Evolutionary conservation across 1,140 invertebrate genomes (phyloP).

Genomic region (Hyposmocoma kahamanoa): DNA sequence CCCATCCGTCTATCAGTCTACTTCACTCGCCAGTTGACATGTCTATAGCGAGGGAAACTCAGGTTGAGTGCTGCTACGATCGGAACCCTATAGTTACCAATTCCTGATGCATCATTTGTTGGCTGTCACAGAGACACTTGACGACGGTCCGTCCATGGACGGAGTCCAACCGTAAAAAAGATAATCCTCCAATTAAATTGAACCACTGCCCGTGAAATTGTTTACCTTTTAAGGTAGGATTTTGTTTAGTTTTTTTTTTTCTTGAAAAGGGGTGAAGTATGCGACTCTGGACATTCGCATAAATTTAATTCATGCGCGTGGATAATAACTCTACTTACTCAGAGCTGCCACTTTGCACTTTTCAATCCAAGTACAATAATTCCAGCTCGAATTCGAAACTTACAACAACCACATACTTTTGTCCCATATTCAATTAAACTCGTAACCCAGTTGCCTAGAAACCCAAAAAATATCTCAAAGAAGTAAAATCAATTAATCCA

Average conservation of each 20-base stretch:
- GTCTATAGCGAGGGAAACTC: background rate
- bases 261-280: background rate
- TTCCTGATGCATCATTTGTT: slow-evolving; percentile 56
- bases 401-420: too few species aligned
- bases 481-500: too few species aligned
- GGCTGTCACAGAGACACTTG: slow-evolving; percentile 39
- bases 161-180: slow-evolving; percentile 44
- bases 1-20: background rate
- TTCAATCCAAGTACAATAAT: too few species aligned
- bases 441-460: too few species aligned
- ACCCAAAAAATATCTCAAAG: too few species aligned
- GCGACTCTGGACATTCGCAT: too few species aligned
- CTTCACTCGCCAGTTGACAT: background rate
- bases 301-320: too few species aligned
- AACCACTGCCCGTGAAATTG: slow-evolving; percentile 64
- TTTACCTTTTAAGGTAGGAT: slow-evolving; percentile 53
- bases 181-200: slow-evolving; percentile 65
- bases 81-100: slow-evolving; percentile 16
- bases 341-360: too few species aligned
- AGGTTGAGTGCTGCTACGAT: background rate
- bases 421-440: too few species aligned
- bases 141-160: slow-evolving; percentile 39
- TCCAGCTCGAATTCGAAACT: background rate
- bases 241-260: background rate
- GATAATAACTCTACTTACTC: too few species aligned